These are phyloP conservation scores for Ips typographus DNA, from an alignment of 1,140 invertebrate genomes.

Conservation along the genomic window DNA sequence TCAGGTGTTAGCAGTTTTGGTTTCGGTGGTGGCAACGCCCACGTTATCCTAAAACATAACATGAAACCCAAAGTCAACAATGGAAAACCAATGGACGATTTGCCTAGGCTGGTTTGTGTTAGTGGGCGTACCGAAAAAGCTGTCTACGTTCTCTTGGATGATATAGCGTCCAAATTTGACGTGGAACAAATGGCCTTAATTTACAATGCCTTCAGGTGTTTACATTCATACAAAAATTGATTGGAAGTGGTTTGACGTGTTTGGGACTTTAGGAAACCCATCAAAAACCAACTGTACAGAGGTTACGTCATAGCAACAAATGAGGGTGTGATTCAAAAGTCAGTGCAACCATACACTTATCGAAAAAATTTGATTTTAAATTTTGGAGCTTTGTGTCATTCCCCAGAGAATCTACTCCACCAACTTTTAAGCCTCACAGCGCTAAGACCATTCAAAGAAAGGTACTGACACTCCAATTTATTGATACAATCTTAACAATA, in stretches of 20 bases:
- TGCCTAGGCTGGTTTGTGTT: conserved; percentile 63
- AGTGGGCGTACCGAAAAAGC: conserved; percentile 68
- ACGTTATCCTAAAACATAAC: conserved; percentile 64
- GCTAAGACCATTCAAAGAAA: conserved; percentile 72
- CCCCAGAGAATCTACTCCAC: conserved; percentile 76
- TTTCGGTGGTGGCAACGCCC: conserved; percentile 67
- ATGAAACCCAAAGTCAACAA: conserved; percentile 56
- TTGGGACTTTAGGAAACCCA: conserved; percentile 52
- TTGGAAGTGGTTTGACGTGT: too few species aligned
- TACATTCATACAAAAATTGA: background rate
- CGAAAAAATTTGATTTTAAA: conserved; percentile 78
- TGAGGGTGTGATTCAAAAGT: conserved; percentile 56
- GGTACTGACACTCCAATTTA: conserved; percentile 49
- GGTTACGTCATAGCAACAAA: conserved; percentile 59
- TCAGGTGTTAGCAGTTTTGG: conserved; percentile 63
- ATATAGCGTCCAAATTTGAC: conserved; percentile 61
- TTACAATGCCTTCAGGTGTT: conserved; percentile 49
- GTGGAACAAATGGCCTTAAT: conserved; percentile 58
- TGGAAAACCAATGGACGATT: conserved; percentile 54
- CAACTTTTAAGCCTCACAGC: conserved; percentile 64
- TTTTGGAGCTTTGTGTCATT: conserved; percentile 87
- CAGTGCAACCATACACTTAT: conserved; percentile 59
- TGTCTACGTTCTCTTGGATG: conserved; percentile 66
- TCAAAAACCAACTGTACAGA: conserved; percentile 59
- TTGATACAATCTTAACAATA: too few species aligned